Evolutionary conservation across 2,797 vertebrate species (phyloP).

Genomic region (Nyctibius grandis): DNA sequence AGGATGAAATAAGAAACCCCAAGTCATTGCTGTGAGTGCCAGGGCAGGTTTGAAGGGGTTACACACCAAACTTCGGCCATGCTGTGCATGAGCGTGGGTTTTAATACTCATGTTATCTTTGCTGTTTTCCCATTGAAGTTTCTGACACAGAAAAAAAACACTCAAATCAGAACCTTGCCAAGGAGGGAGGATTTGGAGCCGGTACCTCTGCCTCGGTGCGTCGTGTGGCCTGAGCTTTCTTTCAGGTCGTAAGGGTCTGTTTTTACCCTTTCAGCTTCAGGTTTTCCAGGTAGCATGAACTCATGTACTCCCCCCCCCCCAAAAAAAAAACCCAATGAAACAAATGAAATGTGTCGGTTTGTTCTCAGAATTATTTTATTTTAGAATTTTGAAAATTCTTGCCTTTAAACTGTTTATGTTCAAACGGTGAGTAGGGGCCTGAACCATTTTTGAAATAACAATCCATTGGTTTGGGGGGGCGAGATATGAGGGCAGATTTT

Average conservation of each 20-base stretch:
- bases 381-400: neutral
- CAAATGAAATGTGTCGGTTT: fast-evolving
- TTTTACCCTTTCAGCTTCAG: neutral
- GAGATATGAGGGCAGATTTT: neutral
- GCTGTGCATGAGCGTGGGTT: no score
- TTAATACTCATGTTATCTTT: neutral
- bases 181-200: neutral
- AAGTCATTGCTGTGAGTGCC: fast-evolving
- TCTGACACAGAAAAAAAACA: fast-evolving
- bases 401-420: neutral
- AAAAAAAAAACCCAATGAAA: neutral
- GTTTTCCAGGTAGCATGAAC: neutral
- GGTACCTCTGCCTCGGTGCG: fast-evolving
- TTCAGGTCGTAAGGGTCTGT: fast-evolving
- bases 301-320: fast-evolving
- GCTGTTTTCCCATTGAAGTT: neutral
- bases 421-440: neutral
- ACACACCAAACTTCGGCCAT: fast-evolving
- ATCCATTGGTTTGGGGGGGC: neutral
- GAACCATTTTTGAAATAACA: neutral
- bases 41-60: neutral
- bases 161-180: neutral
- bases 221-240: fast-evolving
- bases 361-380: neutral
- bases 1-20: neutral